Evolutionary conservation across 2,888 invertebrate genomes (phyloP), one percentile per base, ranked within the genome.

Genomic region (Polylopha cassiicola): DNA sequence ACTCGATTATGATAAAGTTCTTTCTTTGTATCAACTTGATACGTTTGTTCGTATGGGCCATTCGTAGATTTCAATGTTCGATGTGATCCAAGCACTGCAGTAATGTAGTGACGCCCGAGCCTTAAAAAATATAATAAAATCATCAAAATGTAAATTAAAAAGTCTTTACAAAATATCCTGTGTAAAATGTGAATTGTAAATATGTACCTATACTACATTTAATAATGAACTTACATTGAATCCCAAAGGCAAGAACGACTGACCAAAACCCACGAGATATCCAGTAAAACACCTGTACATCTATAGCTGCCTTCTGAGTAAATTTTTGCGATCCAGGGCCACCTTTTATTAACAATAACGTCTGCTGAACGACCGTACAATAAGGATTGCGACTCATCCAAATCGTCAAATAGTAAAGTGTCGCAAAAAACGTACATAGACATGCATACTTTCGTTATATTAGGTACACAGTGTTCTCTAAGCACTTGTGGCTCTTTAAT

Each of bases 311-410:
- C 94, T 58, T 94, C 89, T 1, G 88, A 78, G 65, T 89, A 92
- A 33, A 95, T 78, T 53, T 91, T 90, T 0, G 90, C 92, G 55
- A 90, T 75, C 94, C 94, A 95, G 0, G 93, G 92, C 87, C 90
- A 89, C 42, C 73, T 61, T 9, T 64, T 46, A 5, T 54, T 54
- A 2, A 46, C 44, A 3, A 45, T 33, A 4, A 39, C 42, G 32
- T 62, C 57, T 1, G 58, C 51, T 38, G 60, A 54, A 49, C 65
- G 54, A 11, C 48, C 50, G 10, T 57, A 64, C 11, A 64, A 44
- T 3, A 63, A 27, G 33, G 64, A 73, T 53, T 73, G 62, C 21
- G 60, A 48, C 22, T 60, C 48, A 34, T 71, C 69, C 32, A 74
- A 74, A 44, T 76, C 58, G 16, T 76, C 76, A 39, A 67, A 79